Conservation (phyloP, 1,140 invertebrate species). For the Drosophila insularis region DNA sequence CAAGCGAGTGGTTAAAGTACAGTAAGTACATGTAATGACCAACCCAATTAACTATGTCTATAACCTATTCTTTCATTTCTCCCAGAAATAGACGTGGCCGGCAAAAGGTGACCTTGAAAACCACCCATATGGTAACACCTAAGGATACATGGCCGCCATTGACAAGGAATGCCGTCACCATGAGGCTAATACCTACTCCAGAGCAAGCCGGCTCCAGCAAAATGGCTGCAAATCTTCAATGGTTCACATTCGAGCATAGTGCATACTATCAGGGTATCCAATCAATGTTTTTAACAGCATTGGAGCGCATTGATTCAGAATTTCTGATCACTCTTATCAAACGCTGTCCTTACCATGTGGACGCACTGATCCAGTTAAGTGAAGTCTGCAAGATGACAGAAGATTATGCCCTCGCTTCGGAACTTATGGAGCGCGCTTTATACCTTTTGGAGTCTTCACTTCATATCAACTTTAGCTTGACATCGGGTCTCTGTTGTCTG, state of each 20-base stretch:
- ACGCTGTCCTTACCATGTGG: constrained; percentile 91
- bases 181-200: constrained; percentile 85
- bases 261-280: constrained; percentile 90
- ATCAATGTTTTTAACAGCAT: constrained; percentile 88
- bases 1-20: constrained; percentile 86
- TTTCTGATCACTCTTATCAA: constrained; percentile 92
- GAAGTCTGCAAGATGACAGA: constrained; percentile 91
- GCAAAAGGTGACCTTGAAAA: constrained; percentile 84
- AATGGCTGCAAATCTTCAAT: constrained; percentile 80
- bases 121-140: constrained; percentile 87
- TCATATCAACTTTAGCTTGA: constrained; percentile 91
- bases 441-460: constrained; percentile 90
- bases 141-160: constrained; percentile 88
- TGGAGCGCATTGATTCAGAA: constrained; percentile 91
- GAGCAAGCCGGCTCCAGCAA: constrained; percentile 51
- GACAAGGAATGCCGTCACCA: constrained; percentile 88
- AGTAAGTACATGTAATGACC: constrained; percentile 53
- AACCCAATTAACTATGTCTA: too few species aligned
- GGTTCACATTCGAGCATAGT: constrained; percentile 92
- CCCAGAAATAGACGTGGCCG: constrained; percentile 84
- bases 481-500: constrained; percentile 89
- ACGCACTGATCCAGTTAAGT: constrained; percentile 92
- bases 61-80: constrained; percentile 25
- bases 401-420: constrained; percentile 90
- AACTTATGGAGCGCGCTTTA: constrained; percentile 90